Percentiles rank a stretch among this genome's conserved stretches.
These are phyloP conservation scores for Smittia aterrima DNA, from an alignment of 2,888 invertebrate genomes.

Conservation along the genomic window DNA sequence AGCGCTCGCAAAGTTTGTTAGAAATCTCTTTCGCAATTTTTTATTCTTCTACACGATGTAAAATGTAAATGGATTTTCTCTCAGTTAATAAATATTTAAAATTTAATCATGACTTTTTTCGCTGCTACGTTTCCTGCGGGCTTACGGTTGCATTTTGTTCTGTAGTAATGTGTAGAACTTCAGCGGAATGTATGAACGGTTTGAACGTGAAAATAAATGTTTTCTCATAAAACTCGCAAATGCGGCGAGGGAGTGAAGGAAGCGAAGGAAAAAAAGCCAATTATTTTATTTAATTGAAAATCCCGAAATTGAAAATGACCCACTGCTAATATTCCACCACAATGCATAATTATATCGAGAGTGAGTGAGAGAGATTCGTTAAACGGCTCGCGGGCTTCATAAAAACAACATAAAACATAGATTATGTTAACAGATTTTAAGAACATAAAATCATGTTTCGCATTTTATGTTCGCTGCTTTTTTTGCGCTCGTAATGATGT, in stretches of 20 bases:
- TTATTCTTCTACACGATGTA: not conserved
- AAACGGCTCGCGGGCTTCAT: not conserved
- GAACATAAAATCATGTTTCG: conserved; percentile 15
- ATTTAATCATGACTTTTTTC: conserved; percentile 35
- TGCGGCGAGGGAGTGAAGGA: not conserved
- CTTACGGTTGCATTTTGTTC: not conserved
- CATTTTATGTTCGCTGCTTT: conserved; percentile 14
- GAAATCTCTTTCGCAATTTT: not conserved
- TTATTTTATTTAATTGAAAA: conserved; percentile 36
- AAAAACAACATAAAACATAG: conserved; percentile 22
- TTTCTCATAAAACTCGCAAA: conserved; percentile 9
- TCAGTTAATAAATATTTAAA: conserved; percentile 34
- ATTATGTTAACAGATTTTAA: conserved; percentile 22
- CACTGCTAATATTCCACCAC: not conserved
- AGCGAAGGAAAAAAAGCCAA: too few species aligned
- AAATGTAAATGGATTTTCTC: conserved; percentile 2
- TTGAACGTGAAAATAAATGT: conserved; percentile 13
- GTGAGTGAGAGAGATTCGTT: not conserved
- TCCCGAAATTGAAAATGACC: conserved; percentile 7
- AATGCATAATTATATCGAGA: conserved; percentile 30
- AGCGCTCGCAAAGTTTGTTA: not conserved
- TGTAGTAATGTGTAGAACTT: not conserved
- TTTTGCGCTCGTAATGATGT: too few species aligned
- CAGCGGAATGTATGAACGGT: too few species aligned
- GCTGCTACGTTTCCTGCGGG: not conserved